phyloP scores from a whole-genome alignment of 2,888 invertebrate species.

The Hypomecis atomaria region DNA sequence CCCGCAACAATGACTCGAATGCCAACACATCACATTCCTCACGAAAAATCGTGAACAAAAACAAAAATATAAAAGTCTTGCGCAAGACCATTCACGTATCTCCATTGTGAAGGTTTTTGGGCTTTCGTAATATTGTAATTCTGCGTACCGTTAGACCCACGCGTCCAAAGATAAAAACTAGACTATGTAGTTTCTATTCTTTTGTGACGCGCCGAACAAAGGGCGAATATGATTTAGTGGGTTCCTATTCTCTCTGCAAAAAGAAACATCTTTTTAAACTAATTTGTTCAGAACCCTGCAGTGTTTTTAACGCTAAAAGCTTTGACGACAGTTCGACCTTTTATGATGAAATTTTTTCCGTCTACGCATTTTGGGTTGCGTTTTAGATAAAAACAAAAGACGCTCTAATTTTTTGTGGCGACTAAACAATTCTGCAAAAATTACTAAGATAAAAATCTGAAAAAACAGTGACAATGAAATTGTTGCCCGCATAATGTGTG shows the following conservation, averaged over 20 bases:
- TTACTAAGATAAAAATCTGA: slow-evolving; percentile 28
- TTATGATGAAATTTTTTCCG: slow-evolving; percentile 14
- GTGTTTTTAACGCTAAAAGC: slow-evolving; percentile 28
- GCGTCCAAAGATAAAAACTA: slow-evolving; percentile 70
- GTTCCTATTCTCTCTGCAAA: slow-evolving; percentile 55
- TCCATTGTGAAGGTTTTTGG: slow-evolving; percentile 71
- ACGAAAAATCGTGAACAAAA: slow-evolving; percentile 75
- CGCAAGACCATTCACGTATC: slow-evolving; percentile 73
- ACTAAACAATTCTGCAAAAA: slow-evolving; percentile 22
- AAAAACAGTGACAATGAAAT: slow-evolving; percentile 34
- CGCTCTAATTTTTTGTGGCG: slow-evolving; percentile 15
- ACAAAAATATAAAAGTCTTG: slow-evolving; percentile 66
- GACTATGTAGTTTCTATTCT: slow-evolving; percentile 64
- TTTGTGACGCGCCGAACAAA: slow-evolving; percentile 72
- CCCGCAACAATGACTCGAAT: slow-evolving; percentile 63
- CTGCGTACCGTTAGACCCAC: slow-evolving; percentile 72
- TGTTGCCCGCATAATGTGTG: slow-evolving; percentile 34
- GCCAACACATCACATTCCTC: slow-evolving; percentile 64
- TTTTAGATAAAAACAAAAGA: slow-evolving; percentile 23
- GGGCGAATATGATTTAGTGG: slow-evolving; percentile 76
- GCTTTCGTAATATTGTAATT: slow-evolving; percentile 66
- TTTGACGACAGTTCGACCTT: slow-evolving; percentile 9
- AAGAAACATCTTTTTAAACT: slow-evolving; percentile 39
- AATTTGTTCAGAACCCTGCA: slow-evolving; percentile 41
- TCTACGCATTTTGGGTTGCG: slow-evolving; percentile 18